Evolutionary conservation across 92 coral and sea anemone species (phyloP), one percentile per base, ranked within the genome.

Genomic region (Palythoa caribaeorum): DNA sequence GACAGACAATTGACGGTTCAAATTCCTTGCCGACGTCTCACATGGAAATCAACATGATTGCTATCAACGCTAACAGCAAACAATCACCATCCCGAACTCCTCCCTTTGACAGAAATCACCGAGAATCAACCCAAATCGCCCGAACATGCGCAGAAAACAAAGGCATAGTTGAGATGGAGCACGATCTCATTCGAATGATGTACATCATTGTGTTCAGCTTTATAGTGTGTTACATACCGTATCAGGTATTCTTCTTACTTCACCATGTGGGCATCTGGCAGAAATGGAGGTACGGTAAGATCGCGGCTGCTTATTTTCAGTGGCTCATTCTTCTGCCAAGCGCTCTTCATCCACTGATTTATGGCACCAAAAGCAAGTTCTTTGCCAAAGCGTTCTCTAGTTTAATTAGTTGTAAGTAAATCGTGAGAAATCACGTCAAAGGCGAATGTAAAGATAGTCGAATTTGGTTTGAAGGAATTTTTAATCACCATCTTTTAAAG

Each of bases 141-240:
- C 57, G 44, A 11, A 44, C 15, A 13, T 21, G 17, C 10, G 74
- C 15, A 81, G 86, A 66, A 14, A 66, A 19, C 57, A 81, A 48
- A 14, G 79, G 36, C 1, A 59, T 74, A 14, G 48, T 59, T 2
- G 94, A 88, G 35, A 87, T 83, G 70, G 98, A 95, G 62, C 81
- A 88, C 65, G 98, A 95, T 80, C 88, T 95, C 9, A 78, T 94
- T 6, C 84, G 89, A 73, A 95, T 95, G 98, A 89, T 95, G 77
- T 95, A 95, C 81, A 92, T 89, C 36, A 91, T 95, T 13, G 92
- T 95, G 57, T 55, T 95, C 7, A 83, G 91, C 38, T 95, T 93
- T 72, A 83, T 95, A 39, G 63, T 88, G 10, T 93, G 90, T 38
- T 95, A 95, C 84, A 57, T 93, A 38, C 98, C 98, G 20, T 93